Evolutionary conservation across 53 echinoderm and acorn worm genomes (phyloP).

Genomic region (Echinarachnius parma): DNA sequence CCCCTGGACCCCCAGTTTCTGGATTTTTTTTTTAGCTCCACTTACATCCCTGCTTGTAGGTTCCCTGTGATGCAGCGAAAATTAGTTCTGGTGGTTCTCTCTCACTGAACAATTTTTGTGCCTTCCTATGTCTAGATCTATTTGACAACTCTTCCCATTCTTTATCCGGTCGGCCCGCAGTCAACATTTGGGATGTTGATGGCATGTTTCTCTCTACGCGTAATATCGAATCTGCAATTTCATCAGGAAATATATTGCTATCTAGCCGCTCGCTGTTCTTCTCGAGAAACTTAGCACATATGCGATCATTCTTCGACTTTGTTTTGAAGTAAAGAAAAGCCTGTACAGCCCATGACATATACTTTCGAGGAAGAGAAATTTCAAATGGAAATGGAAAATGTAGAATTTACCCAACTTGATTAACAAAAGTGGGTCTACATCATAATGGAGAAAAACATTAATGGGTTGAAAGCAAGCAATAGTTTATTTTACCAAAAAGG

Average conservation of each 20-base stretch:
- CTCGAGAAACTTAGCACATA: not conserved
- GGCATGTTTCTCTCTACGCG: conserved; percentile 11
- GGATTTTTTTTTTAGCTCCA: conserved; percentile 54
- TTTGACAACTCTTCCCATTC: conserved; percentile 47
- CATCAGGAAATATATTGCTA: not conserved
- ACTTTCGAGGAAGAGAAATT: too few species aligned
- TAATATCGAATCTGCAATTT: conserved; percentile 1
- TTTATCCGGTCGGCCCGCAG: conserved; percentile 42
- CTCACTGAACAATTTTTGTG: conserved; percentile 31
- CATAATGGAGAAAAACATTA: too few species aligned
- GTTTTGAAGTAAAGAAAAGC: not conserved
- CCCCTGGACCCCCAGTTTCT: too few species aligned
- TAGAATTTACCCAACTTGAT: too few species aligned
- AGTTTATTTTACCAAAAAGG: not conserved
- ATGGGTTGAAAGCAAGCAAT: not conserved
- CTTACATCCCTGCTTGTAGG: conserved; percentile 40
- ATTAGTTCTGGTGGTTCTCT: conserved; percentile 23
- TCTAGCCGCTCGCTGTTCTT: not conserved
- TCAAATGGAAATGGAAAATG: too few species aligned
- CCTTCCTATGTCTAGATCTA: conserved; percentile 42
- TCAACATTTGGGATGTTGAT: conserved; percentile 19
- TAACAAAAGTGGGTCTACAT: too few species aligned
- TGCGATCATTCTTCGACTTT: not conserved
- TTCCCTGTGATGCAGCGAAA: conserved; percentile 39
- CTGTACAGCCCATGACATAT: too few species aligned